These are phyloP conservation scores for Eucriotettix oculatus DNA, from an alignment of 2,888 invertebrate species.

Conservation along the genomic window DNA sequence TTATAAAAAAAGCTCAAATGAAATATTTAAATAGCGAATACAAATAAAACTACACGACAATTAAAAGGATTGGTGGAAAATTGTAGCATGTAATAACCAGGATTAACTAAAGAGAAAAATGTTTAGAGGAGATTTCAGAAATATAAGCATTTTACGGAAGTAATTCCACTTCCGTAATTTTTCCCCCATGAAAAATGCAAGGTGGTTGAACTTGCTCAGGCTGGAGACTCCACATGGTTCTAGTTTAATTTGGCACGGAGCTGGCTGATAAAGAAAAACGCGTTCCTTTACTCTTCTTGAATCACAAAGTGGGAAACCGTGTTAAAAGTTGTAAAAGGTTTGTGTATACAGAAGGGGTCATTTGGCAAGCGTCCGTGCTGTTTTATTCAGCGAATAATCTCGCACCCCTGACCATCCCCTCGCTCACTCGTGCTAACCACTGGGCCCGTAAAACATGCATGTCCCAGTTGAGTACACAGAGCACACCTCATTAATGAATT, in stretches of 20 bases:
- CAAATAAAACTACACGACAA: no score
- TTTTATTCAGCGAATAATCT: constrained; percentile 2
- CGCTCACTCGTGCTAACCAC: background rate
- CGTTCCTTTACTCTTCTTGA: background rate
- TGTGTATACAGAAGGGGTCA: background rate
- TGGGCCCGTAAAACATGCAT: constrained; percentile 1
- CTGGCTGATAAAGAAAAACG: background rate
- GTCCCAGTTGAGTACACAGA: background rate
- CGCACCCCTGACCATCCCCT: background rate
- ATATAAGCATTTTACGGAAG: no score
- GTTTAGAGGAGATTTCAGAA: no score
- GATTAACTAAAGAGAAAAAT: no score
- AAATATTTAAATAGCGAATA: no score
- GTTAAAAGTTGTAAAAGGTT: background rate
- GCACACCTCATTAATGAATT: constrained; percentile 1
- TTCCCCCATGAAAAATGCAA: no score
- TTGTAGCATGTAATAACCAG: no score
- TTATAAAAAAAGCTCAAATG: no score
- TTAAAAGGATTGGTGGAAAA: no score
- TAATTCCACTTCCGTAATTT: no score
- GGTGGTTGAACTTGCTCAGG: no score
- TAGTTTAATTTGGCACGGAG: background rate
- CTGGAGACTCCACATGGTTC: background rate
- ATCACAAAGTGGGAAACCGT: background rate
- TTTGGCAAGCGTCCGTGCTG: background rate